These are phyloP conservation scores for Chalcis sispes DNA, from an alignment of 2,888 invertebrate species.

Conservation along the genomic window DNA sequence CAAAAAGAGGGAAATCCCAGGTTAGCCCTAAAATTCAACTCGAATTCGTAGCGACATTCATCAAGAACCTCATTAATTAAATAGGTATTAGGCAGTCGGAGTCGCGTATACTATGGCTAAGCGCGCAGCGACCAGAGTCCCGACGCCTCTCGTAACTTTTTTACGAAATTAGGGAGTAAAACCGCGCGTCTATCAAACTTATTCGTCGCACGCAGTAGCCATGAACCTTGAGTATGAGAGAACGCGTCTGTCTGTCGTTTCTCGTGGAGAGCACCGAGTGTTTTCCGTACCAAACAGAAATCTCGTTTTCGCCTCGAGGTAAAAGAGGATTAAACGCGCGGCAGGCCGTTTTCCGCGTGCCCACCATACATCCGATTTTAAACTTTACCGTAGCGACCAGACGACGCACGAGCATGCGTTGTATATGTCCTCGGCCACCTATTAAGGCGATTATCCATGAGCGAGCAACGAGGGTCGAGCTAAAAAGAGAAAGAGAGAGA, in stretches of 20 bases:
- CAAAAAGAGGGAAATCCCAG: not conserved
- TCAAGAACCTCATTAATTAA: constrained; percentile 38
- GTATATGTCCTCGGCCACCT: constrained; percentile 62
- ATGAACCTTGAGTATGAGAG: not conserved
- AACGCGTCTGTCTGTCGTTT: not conserved
- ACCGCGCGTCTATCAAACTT: constrained; percentile 38
- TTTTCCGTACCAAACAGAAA: constrained; percentile 66
- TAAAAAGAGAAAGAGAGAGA: constrained; percentile 18
- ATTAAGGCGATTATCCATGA: constrained; percentile 74
- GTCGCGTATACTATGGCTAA: too few relatives aligned
- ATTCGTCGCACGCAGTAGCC: not conserved
- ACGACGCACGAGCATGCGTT: constrained; percentile 53
- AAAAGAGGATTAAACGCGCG: constrained; percentile 72
- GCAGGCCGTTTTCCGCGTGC: constrained; percentile 63
- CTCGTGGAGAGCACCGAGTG: constrained; percentile 20
- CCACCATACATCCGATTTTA: constrained; percentile 67
- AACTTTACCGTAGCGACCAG: constrained; percentile 63
- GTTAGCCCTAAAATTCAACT: constrained; percentile 1
- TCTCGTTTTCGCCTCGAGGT: constrained; percentile 72
- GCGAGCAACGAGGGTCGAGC: constrained; percentile 51
- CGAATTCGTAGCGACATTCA: not conserved
- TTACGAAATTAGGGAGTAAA: constrained; percentile 49
- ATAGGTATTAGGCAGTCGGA: not conserved
- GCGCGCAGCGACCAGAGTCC: not conserved
- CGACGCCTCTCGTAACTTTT: constrained; percentile 47